phyloP scores from a whole-genome alignment of 2,888 invertebrate species.

The Dolichomitus sp. region DNA sequence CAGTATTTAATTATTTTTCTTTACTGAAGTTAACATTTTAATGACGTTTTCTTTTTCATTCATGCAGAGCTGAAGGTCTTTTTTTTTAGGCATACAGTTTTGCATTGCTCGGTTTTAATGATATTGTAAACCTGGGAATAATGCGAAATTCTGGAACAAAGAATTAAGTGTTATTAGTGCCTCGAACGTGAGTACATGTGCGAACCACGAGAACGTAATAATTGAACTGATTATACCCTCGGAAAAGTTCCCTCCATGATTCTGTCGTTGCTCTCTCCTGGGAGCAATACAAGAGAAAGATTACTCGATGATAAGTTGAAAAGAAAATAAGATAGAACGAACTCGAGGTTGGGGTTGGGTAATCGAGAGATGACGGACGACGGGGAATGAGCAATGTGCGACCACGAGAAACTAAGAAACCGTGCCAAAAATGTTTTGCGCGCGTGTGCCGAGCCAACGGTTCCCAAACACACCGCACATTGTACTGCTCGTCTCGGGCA shows the following conservation, averaged over 20 bases:
- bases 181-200: constrained; percentile 16
- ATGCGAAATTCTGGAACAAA: neutral
- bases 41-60: neutral
- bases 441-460: constrained; percentile 35
- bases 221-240: constrained; percentile 15
- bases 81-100: neutral
- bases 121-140: constrained; percentile 1
- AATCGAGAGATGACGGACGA: constrained; percentile 65
- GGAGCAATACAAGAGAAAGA: neutral
- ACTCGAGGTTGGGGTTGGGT: constrained; percentile 46
- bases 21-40: constrained; percentile 13
- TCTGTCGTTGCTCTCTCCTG: neutral
- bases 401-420: constrained; percentile 23
- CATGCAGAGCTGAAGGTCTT: neutral
- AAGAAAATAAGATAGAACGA: constrained; percentile 5
- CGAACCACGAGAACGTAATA: neutral
- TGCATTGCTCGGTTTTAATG: constrained; percentile 24
- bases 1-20: neutral
- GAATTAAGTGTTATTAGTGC: constrained; percentile 12
- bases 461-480: constrained; percentile 29
- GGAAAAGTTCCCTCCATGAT: constrained; percentile 19
- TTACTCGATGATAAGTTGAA: neutral
- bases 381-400: constrained; percentile 42
- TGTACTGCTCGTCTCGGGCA: neutral
- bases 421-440: constrained; percentile 43